These are phyloP conservation scores for Argya squamiceps DNA, from an alignment of 2,797 vertebrate species.

Conservation along the genomic window DNA sequence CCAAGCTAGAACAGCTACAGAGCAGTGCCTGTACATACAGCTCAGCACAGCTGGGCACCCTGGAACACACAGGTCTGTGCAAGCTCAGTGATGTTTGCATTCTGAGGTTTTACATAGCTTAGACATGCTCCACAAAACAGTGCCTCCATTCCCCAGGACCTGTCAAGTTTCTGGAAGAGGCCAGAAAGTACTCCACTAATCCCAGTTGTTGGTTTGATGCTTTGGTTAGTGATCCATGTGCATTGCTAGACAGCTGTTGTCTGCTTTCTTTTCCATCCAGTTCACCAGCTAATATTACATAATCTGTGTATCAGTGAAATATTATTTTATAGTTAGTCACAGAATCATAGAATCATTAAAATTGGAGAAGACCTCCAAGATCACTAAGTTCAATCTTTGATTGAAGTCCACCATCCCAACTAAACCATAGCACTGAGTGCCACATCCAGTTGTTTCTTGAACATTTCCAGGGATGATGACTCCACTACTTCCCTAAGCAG, in stretches of 20 bases:
- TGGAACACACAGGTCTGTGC: neutral
- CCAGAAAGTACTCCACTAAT: neutral
- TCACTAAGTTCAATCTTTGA: neutral
- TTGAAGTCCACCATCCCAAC: neutral
- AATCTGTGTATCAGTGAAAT: neutral
- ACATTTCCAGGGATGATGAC: neutral
- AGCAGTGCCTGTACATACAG: neutral
- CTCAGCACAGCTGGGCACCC: neutral
- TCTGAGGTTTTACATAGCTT: neutral
- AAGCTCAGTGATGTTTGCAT: neutral
- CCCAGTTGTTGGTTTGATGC: neutral
- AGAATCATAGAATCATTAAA: neutral
- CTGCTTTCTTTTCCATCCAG: neutral
- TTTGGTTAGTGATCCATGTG: neutral
- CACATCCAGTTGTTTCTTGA: neutral
- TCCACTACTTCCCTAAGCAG: neutral
- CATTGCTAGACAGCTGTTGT: neutral
- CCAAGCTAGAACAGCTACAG: neutral
- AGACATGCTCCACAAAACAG: neutral
- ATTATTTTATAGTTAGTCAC: neutral
- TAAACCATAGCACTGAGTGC: neutral
- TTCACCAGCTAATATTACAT: neutral
- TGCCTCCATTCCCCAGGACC: neutral
- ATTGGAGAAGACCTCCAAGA: neutral
- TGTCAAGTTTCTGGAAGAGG: neutral